Percentiles rank a stretch among this genome's conserved stretches.
Conservation (phyloP, 2,113 vertebrate species). For the Balaeniceps rex region DNA sequence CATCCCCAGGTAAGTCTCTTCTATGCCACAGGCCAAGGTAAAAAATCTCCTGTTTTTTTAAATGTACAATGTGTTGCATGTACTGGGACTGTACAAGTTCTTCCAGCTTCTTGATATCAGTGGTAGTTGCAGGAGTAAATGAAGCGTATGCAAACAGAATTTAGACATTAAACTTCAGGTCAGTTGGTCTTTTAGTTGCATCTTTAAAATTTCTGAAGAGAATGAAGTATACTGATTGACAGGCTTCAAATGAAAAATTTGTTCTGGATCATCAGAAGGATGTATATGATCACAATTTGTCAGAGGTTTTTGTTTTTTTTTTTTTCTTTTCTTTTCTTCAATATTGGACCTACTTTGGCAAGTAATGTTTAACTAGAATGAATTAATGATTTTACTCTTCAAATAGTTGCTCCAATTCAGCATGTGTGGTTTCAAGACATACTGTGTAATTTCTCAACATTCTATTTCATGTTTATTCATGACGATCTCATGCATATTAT, state of each 20-base stretch:
- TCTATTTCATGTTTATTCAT: not conserved
- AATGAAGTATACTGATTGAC: not conserved
- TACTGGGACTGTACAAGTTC: not conserved
- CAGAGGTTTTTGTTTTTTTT: not conserved
- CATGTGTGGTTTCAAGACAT: not conserved
- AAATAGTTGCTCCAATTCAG: not conserved
- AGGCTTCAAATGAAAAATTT: not conserved
- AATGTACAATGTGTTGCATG: not conserved
- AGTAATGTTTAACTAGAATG: not conserved
- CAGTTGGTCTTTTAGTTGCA: not conserved
- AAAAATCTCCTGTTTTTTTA: not conserved
- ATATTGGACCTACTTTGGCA: not conserved
- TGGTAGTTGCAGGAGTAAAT: not conserved
- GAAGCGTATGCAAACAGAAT: not conserved
- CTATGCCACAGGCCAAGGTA: not conserved
- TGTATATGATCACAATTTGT: not conserved
- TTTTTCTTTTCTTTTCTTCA: not conserved
- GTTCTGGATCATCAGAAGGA: not conserved
- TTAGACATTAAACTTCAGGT: not conserved
- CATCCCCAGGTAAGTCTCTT: not conserved
- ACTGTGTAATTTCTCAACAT: not conserved
- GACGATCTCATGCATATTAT: not conserved
- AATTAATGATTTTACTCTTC: not conserved
- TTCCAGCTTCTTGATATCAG: not conserved
- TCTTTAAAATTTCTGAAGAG: not conserved